Base-by-base conservation (phyloP, 2,797 vertebrate genomes). In the Chelon labrosus region DNA sequence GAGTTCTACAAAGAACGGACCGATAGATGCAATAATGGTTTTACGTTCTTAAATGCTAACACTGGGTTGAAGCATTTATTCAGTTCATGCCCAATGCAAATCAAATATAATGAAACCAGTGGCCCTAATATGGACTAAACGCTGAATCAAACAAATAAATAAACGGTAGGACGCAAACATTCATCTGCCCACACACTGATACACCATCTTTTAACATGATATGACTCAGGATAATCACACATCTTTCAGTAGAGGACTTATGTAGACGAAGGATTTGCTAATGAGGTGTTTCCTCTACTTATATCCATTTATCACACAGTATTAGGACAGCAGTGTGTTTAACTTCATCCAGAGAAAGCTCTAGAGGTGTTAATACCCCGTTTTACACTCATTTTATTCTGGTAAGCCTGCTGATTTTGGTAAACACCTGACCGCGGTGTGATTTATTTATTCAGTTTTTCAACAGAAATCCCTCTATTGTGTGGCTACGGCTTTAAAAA, bases 141-240 rank as follows among this genome's bases (percentile, higher is more conserved):
- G 11, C 20, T 12, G 47, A 50, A 50, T 20, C 3, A 1, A 22
- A 42, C 5, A 16, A 16, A 52, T 22, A 25, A 44, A 44, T 7
- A n/a, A 25, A 46, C 52, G 46, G 8, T 17, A 19, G 7, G 52
- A 5, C 37, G n/a, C 72, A 44, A 65, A 44, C 44, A 7, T 17
- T 46, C 44, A 70, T 27, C 46, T 42, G 25, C 60, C 22, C 56
- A 31, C 35, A 42, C n/a, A 20, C 49, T 20, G 41, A 52, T 69
- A 37, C 49, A 14, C 39, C 31, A 27, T 50, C 42, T 31, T 70
- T 25, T 53, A 53, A 49, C 37, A 67, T 63, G 47, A 67, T 44
- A 1, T 44, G 64, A 82, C 63, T 65, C 60, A 25, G 44, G 39
- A 64, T 70, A 53, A 75, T 75, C 59, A 52, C 55, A 17, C 51